Evolutionary conservation across 2,113 vertebrate genomes (phyloP), one percentile per base, ranked within the genome.

Genomic region (Scytalopus superciliaris): DNA sequence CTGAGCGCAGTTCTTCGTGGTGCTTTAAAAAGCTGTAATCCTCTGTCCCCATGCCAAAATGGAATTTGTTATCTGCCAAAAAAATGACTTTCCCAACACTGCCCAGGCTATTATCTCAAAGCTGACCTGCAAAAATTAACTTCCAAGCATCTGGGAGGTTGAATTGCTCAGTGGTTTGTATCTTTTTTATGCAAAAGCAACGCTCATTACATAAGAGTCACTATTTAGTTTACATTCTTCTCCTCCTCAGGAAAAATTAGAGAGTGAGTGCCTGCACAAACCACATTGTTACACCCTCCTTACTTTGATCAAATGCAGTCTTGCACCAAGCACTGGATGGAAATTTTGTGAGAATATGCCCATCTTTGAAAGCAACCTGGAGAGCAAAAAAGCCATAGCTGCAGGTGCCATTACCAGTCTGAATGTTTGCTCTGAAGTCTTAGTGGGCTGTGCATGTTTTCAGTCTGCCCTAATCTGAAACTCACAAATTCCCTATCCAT

Each of bases 71-170:
- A 62, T 88, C 87, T 91, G 97, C 97, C 97, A 98, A 96, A 81
- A 81, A 75, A 86, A 95, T 91, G 0, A 97, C 87, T 97, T 96
- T 95, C 76, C 92, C 92, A 94, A 95, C 80, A 96, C 55, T 95
- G 93, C 90, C 90, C 90, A 95, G 88, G 73, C 94, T 89, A 69
- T 97, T 96, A 97, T 91, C 95, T 96, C 95, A 96, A 94, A 79
- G 19, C 89, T 97, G 96, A 96, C 93, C 91, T 86, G 69, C 68
- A 93, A 53, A 82, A 92, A 87, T 92, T 90, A 89, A 90, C 42
- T 84, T 88, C 44, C 60, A 74, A 85, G 87, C 67, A 97, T 90
- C 47, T 83, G 92, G 97, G 96, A 94, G 68, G 84, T 94, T 90
- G 76, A 93, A 86, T 57, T 55, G 60, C 44, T 85, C 35, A 10